These are phyloP conservation scores for Ypsolopha scabrella DNA, from an alignment of 2,888 invertebrate genomes.

Conservation along the genomic window DNA sequence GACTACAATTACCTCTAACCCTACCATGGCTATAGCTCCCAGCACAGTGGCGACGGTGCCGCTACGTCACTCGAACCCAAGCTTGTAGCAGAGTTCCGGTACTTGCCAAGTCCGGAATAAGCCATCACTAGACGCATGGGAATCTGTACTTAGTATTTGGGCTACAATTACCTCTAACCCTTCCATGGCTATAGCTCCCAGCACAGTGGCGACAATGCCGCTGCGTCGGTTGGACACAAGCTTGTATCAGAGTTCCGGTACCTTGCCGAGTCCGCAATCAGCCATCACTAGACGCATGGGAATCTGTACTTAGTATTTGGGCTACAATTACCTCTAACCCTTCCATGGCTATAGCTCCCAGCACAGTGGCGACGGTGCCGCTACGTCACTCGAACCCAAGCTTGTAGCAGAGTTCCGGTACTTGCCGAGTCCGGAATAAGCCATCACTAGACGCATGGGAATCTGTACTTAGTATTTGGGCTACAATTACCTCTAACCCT, in stretches of 20 bases:
- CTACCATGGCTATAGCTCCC: not conserved
- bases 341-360: too few relatives aligned
- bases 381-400: too few relatives aligned
- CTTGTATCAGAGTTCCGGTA: constrained; percentile 58
- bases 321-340: too few relatives aligned
- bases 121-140: constrained; percentile 56
- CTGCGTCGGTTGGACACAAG: constrained; percentile 59
- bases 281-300: constrained; percentile 45
- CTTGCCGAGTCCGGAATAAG: too few relatives aligned
- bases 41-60: too few relatives aligned
- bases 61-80: constrained; percentile 56
- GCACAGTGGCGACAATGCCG: constrained; percentile 45
- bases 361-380: too few relatives aligned
- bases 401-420: too few relatives aligned
- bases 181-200: constrained; percentile 64
- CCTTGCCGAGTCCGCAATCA: constrained; percentile 32
- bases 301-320: too few relatives aligned
- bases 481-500: constrained; percentile 31
- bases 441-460: too few relatives aligned
- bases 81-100: constrained; percentile 57
- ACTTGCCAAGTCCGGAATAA: constrained; percentile 35
- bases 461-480: constrained; percentile 29
- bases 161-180: too few relatives aligned
- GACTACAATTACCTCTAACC: not conserved
- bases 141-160: too few relatives aligned